phyloP scores from a whole-genome alignment of 2,888 invertebrate genomes.

The Epirrhoe tristata region DNA sequence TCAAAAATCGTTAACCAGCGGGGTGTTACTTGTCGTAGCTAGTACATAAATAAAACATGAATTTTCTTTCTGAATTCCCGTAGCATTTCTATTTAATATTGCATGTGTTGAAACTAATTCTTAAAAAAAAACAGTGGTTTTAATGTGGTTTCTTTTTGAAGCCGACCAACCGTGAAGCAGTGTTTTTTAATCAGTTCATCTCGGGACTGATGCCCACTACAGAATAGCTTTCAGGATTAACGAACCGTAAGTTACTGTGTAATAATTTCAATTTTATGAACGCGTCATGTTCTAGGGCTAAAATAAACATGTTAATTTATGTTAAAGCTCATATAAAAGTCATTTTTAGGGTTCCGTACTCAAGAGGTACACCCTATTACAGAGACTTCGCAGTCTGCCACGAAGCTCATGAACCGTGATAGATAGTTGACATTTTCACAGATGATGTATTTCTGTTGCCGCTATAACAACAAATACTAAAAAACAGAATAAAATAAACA shows the following conservation, averaged over 20 bases:
- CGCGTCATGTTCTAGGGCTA: background rate
- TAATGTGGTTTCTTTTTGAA: slow-evolving; percentile 10
- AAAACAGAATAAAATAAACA: too few relatives aligned
- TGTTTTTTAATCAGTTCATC: slow-evolving; percentile 19
- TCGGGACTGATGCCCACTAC: slow-evolving; percentile 1
- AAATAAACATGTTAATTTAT: background rate
- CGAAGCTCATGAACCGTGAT: too few relatives aligned
- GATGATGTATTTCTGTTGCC: too few relatives aligned
- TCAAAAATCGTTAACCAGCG: too few relatives aligned
- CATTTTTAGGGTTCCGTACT: too few relatives aligned
- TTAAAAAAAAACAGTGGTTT: background rate
- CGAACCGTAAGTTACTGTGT: slow-evolving; percentile 25
- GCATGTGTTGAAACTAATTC: background rate
- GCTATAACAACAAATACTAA: too few relatives aligned
- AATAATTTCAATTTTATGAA: slow-evolving; percentile 25
- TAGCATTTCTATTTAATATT: slow-evolving; percentile 5
- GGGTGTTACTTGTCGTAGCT: background rate
- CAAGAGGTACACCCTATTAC: too few relatives aligned
- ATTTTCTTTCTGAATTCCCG: background rate
- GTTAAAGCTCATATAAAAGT: too few relatives aligned
- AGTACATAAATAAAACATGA: background rate
- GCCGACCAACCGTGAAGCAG: slow-evolving; percentile 8
- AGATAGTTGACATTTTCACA: too few relatives aligned
- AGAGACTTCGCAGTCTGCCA: too few relatives aligned
- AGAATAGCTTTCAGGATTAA: slow-evolving; percentile 21